A percentile compares a stretch with the other conserved stretches of the same genome.
Evolutionary conservation across 1,140 invertebrate genomes (phyloP).

Genomic region (Pentalonia nigronervosa): DNA sequence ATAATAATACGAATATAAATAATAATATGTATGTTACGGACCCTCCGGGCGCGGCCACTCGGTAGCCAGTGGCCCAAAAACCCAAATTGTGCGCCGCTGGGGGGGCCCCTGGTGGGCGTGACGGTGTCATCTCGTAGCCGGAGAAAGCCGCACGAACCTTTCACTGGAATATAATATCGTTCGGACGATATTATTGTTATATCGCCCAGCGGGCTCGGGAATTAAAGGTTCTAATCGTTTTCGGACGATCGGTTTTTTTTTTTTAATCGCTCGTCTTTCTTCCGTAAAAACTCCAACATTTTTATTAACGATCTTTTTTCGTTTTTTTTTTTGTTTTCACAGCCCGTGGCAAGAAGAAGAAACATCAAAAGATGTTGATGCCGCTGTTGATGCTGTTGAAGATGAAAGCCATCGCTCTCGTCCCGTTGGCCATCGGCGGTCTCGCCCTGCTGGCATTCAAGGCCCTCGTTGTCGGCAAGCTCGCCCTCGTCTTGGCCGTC

Average conservation of each 20-base stretch:
- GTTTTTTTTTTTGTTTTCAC: slow-evolving; percentile 58
- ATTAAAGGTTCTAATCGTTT: neutral
- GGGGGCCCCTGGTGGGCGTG: neutral
- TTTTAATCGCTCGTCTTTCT: neutral
- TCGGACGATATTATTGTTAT: neutral
- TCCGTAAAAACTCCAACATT: neutral
- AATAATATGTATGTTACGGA: neutral
- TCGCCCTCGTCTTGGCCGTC: slow-evolving; percentile 77
- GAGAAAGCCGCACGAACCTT: slow-evolving; percentile 28
- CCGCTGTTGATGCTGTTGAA: slow-evolving; percentile 78
- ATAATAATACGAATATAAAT: neutral
- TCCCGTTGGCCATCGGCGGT: slow-evolving; percentile 78
- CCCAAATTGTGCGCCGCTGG: neutral
- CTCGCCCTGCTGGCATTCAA: slow-evolving; percentile 83
- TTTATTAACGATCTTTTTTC: neutral
- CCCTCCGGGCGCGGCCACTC: neutral
- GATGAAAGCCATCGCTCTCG: slow-evolving; percentile 78
- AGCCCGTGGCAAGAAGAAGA: slow-evolving; percentile 70
- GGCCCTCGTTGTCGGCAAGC: slow-evolving; percentile 80
- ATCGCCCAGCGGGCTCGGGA: neutral
- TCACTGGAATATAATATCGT: neutral
- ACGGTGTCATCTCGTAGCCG: neutral
- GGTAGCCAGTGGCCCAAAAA: neutral
- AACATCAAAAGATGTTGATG: slow-evolving; percentile 73
- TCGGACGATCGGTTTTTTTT: neutral